phyloP scores from a whole-genome alignment of 2,888 invertebrate species.

The Drosophila quinaria region DNA sequence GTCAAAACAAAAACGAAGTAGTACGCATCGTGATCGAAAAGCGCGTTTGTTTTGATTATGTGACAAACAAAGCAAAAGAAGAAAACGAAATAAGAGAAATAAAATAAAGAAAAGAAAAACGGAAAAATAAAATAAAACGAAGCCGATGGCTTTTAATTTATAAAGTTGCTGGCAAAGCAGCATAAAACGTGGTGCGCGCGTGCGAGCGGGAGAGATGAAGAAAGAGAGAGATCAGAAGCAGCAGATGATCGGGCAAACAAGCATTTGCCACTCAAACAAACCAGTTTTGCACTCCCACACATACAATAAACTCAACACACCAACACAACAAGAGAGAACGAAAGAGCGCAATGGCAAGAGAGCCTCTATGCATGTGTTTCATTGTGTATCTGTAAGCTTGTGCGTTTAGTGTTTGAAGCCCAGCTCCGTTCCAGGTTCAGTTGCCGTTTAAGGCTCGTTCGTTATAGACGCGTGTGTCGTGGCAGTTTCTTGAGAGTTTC shows the following conservation, averaged over 20 bases:
- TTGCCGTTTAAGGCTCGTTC: constrained; percentile 61
- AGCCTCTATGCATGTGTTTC: background rate
- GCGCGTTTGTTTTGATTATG: constrained; percentile 79
- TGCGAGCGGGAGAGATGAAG: constrained; percentile 12
- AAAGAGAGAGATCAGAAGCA: constrained; percentile 27
- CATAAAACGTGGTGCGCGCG: constrained; percentile 50
- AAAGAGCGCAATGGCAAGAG: constrained; percentile 8
- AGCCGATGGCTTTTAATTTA: constrained; percentile 65
- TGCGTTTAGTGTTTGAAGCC: constrained; percentile 50
- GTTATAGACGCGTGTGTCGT: constrained; percentile 55
- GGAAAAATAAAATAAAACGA: constrained; percentile 28
- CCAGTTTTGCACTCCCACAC: constrained; percentile 74
- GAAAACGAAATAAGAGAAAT: constrained; percentile 28
- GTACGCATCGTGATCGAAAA: constrained; percentile 64
- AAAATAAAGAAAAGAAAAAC: constrained; percentile 30
- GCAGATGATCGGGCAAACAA: constrained; percentile 29
- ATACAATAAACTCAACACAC: constrained; percentile 25
- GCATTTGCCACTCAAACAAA: constrained; percentile 69
- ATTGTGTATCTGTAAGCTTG: constrained; percentile 22
- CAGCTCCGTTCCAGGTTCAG: constrained; percentile 59
- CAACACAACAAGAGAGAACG: constrained; percentile 11
- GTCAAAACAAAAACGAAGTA: constrained; percentile 57
- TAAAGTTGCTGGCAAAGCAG: constrained; percentile 60
- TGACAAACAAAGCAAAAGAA: constrained; percentile 56
- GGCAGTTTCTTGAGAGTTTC: constrained; percentile 16